Evolutionary conservation across 2,113 vertebrate species (phyloP).

Genomic region (Brachirus orientalis): DNA sequence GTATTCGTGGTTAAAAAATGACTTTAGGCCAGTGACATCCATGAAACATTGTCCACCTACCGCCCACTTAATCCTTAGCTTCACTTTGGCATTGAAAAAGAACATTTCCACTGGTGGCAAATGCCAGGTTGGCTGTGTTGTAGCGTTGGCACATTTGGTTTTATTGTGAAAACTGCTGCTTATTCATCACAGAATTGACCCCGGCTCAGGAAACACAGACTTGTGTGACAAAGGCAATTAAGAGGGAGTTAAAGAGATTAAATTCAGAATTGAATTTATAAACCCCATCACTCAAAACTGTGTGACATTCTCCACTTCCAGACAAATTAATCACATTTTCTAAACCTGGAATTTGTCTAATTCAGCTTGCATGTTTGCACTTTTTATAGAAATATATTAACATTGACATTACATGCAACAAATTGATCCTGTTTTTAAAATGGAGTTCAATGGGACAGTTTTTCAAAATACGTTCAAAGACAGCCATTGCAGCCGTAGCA

Average conservation of each 20-base stretch:
- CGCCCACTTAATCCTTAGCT: not conserved
- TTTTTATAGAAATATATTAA: no score
- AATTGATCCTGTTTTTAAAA: no score
- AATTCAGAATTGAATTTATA: not conserved
- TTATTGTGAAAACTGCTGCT: slow-evolving; percentile 1
- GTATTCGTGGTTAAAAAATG: no score
- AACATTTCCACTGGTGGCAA: not conserved
- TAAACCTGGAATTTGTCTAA: no score
- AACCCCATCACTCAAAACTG: slow-evolving; percentile 1
- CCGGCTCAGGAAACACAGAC: slow-evolving; percentile 14
- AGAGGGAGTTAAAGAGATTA: slow-evolving; percentile 6
- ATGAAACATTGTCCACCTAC: no score
- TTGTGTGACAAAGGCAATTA: slow-evolving; percentile 2
- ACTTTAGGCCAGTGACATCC: no score
- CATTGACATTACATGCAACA: no score
- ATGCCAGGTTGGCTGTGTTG: not conserved
- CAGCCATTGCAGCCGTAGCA: no score
- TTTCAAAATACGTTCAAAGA: no score
- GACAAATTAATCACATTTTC: no score
- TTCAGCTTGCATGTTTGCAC: no score
- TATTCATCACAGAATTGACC: slow-evolving; percentile 30
- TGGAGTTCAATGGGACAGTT: no score
- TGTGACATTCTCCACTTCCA: not conserved
- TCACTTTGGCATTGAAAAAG: not conserved
- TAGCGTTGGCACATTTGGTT: not conserved